Evolutionary conservation across 1,140 invertebrate genomes (phyloP), one percentile per base, ranked within the genome.

Genomic region (Pinna nobilis): DNA sequence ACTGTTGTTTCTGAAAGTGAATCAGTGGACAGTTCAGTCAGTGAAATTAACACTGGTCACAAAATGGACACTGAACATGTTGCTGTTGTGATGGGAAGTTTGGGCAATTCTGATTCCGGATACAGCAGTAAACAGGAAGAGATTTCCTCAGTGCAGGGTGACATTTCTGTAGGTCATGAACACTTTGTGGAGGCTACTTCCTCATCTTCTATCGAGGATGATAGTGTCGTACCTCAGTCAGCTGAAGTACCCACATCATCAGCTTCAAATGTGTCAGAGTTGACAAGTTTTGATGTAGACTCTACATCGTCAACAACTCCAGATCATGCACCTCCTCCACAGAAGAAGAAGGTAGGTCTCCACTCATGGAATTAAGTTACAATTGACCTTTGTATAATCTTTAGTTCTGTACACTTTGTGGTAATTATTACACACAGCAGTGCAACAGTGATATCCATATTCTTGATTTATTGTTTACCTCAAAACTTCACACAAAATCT

Each of bases 331-430:
- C 57, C 70, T 64, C 84, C 77, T 59, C 81, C 84, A 20, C 68
- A 89, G 44, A 91, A 91, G 77, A 87, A 90, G 82, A 91, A 91
- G 90, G 90, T 91, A 85, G 84, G 84, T 76, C 79, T 20, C 50
- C 30, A n/a, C n/a, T n/a, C n/a, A n/a, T n/a, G n/a, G n/a, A n/a
- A n/a, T n/a, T n/a, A n/a, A n/a, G n/a, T n/a, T n/a, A n/a, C n/a
- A n/a, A n/a, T n/a, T n/a, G n/a, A n/a, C n/a, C n/a, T n/a, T n/a
- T n/a, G n/a, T n/a, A n/a, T n/a, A n/a, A n/a, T n/a, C n/a, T n/a
- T n/a, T n/a, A n/a, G n/a, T n/a, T n/a, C n/a, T n/a, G n/a, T n/a
- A n/a, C n/a, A n/a, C n/a, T n/a, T n/a, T n/a, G n/a, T n/a, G n/a
- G n/a, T n/a, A n/a, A n/a, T n/a, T n/a, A n/a, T n/a, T n/a, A n/a